phyloP scores from a whole-genome alignment of 2,888 invertebrate species.

The Eumacrocentrus americanus region DNA sequence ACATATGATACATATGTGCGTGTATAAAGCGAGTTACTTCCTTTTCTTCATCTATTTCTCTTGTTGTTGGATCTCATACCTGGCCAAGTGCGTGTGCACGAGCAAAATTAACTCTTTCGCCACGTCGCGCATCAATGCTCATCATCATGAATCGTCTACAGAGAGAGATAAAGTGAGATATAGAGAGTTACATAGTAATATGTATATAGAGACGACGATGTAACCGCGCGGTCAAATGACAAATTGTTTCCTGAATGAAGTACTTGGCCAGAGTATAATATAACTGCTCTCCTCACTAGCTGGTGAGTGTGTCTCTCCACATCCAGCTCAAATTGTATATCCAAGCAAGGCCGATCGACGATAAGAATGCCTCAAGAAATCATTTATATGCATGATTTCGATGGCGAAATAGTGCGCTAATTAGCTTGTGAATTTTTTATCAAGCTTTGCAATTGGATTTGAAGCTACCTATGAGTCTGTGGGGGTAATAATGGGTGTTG shows the following conservation, averaged over 20 bases:
- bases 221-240: slow-evolving; percentile 35
- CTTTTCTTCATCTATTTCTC: slow-evolving; percentile 11
- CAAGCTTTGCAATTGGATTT: too few relatives aligned
- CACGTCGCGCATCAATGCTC: neutral
- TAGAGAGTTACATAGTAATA: neutral
- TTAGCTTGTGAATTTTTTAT: too few relatives aligned
- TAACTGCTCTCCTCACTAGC: slow-evolving; percentile 27
- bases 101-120: slow-evolving; percentile 32
- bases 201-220: slow-evolving; percentile 26
- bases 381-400: too few relatives aligned
- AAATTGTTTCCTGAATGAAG: slow-evolving; percentile 40
- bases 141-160: slow-evolving; percentile 5
- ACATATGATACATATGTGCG: slow-evolving; percentile 14
- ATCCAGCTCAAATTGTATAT: slow-evolving; percentile 19
- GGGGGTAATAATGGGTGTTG: too few relatives aligned
- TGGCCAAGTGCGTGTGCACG: slow-evolving; percentile 23
- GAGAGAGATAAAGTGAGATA: slow-evolving; percentile 1
- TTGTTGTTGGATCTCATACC: too few relatives aligned
- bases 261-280: slow-evolving; percentile 29
- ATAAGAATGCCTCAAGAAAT: too few relatives aligned
- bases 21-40: neutral
- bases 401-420: too few relatives aligned
- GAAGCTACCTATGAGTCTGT: too few relatives aligned
- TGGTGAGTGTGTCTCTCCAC: slow-evolving; percentile 24
- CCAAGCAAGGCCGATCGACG: slow-evolving; percentile 28